Evolutionary conservation across 2,113 vertebrate species (phyloP), one percentile per base, ranked within the genome.

Genomic region (Hydropotes inermis): DNA sequence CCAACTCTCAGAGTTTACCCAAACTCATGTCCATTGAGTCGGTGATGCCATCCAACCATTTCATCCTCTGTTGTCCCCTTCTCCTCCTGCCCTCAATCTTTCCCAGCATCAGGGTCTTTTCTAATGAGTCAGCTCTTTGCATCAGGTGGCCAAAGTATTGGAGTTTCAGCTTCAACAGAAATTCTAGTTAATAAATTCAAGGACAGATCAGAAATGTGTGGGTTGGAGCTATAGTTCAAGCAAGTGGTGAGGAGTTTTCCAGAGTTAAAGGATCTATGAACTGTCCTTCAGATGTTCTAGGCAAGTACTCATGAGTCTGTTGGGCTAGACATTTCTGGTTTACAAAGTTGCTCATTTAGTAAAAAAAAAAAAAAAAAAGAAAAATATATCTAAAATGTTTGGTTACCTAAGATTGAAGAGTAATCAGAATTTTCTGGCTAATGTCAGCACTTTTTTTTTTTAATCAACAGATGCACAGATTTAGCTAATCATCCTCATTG

Each of bases 361-460:
- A 33, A 86, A 81, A 86, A 9, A 39, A 70, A 70, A 4, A 64
- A n/a, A 33, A 7, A 36, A 36, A 36, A 19, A 23, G 67, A 39
- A 70, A 70, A 70, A 70, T 39, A 79, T 10, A 21, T 96, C 74
- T 94, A 74, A 95, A 96, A 90, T 64, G 57, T 78, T 55, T 95
- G 7, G 82, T 89, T 92, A 67, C 61, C 19, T 78, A 83, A 45
- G 61, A 87, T 25, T 78, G 81, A 90, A 93, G 57, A 79, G 36
- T 87, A 97, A 97, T 93, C 58, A 93, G 45, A 81, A 45, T 74
- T 95, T 74, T 90, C 82, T 91, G 58, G 57, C 57, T 91, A 81
- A 88, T 3, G 9, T 85, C 82, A 88, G 17, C 39, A 81, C 6
- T 83, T 70, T 25, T 55, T 61, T 64, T 58, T 28, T 27, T 57